Evolutionary conservation across 2,113 vertebrate species (phyloP).

Genomic region (Gracilinanus agilis): DNA sequence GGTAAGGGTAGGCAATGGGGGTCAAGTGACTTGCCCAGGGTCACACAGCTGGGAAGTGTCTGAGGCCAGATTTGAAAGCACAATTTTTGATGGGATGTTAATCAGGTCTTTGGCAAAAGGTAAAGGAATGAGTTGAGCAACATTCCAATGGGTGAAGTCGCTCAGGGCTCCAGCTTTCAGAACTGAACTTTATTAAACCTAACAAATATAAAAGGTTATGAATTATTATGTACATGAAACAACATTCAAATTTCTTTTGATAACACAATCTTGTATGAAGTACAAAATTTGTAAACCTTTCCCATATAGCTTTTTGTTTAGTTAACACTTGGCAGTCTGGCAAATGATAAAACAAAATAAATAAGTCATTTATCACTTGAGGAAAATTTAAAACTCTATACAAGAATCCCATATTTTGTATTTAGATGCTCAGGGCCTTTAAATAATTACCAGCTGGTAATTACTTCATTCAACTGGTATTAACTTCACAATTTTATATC

Average conservation of each 20-base stretch:
- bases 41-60: too few species aligned
- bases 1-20: too few species aligned
- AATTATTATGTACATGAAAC: conserved; percentile 66
- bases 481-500: conserved; percentile 61
- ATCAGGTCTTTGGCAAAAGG: conserved; percentile 48
- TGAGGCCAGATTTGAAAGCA: too few species aligned
- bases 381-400: conserved; percentile 53
- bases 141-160: conserved; percentile 45
- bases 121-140: conserved; percentile 40
- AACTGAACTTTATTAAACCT: conserved; percentile 72
- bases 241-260: conserved; percentile 65
- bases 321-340: conserved; percentile 42
- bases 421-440: conserved; percentile 54
- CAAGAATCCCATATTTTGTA: conserved; percentile 56
- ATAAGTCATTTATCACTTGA: conserved; percentile 48
- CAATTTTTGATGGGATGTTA: conserved; percentile 52
- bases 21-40: too few species aligned
- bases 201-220: conserved; percentile 65
- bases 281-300: conserved; percentile 46
- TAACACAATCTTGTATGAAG: conserved; percentile 19
- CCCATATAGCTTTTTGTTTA: conserved; percentile 33
- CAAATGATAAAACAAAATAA: conserved; percentile 66
- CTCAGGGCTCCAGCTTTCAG: conserved; percentile 45
- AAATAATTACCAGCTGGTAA: conserved; percentile 47
- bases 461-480: conserved; percentile 52